Conservation (phyloP, 2,113 vertebrate genomes). For the Corythoichthys intestinalis region DNA sequence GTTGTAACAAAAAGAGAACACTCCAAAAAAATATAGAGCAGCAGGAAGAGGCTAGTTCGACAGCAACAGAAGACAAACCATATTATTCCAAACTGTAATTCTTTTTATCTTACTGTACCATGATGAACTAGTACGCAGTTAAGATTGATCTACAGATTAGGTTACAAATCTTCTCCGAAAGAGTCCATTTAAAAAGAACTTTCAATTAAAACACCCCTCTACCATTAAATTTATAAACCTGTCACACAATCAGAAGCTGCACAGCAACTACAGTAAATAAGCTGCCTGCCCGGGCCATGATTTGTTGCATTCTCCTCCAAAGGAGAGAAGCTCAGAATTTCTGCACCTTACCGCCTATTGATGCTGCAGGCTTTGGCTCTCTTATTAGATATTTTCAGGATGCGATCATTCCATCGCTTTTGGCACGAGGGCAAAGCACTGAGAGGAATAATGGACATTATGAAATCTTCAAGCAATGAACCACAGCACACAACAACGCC, state of each 20-base stretch:
- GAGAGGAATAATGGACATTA: constrained; percentile 53
- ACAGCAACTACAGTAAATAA: constrained; percentile 8
- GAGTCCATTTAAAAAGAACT: background rate
- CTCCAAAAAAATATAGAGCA: background rate
- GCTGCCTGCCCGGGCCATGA: constrained; percentile 11
- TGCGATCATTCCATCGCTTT: constrained; percentile 11
- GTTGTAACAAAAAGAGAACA: constrained; percentile 19
- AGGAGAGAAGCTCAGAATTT: constrained; percentile 21
- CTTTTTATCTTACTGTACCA: constrained; percentile 12
- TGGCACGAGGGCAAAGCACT: constrained; percentile 36
- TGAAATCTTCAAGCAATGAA: constrained; percentile 32
- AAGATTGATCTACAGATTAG: background rate
- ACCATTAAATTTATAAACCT: background rate
- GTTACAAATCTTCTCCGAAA: too few relatives aligned
- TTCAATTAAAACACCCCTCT: background rate
- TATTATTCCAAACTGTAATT: background rate
- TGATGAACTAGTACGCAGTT: constrained; percentile 6
- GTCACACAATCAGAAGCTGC: background rate
- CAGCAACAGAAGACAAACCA: too few relatives aligned
- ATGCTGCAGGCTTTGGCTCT: constrained; percentile 41
- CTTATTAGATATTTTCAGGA: constrained; percentile 56
- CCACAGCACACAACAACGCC: constrained; percentile 25
- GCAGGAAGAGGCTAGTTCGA: background rate
- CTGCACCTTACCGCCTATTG: constrained; percentile 30
- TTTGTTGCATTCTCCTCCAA: constrained; percentile 32